A percentile compares a stretch with the other conserved stretches of the same genome.
phyloP scores from a whole-genome alignment of 2,797 vertebrate species.

The Diplodus puntazzo region DNA sequence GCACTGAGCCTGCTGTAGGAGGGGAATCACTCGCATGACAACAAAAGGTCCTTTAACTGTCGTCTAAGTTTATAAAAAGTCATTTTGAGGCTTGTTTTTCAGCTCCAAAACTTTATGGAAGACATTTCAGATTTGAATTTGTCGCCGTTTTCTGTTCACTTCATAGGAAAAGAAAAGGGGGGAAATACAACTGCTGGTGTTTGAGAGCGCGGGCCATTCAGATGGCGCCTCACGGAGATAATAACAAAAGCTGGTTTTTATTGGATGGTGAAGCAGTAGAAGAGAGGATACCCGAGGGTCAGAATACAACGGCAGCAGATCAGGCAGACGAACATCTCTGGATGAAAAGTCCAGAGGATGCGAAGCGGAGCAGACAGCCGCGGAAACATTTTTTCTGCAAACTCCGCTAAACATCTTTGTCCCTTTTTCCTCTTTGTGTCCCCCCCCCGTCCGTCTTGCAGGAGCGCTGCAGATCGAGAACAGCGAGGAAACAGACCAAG shows the following conservation, averaged over 20 bases:
- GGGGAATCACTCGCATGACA: conserved; percentile 50
- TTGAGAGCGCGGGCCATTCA: conserved; percentile 26
- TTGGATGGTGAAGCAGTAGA: conserved; percentile 37
- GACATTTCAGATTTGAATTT: conserved; percentile 32
- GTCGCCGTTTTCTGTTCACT: conserved; percentile 1
- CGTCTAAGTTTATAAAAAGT: conserved; percentile 64
- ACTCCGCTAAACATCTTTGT: conserved; percentile 30
- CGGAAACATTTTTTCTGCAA: conserved; percentile 6
- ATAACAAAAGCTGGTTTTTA: conserved; percentile 42
- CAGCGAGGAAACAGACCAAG: conserved; percentile 98
- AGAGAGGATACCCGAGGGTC: conserved; percentile 29
- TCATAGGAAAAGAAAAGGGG: neutral
- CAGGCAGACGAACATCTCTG: conserved; percentile 9
- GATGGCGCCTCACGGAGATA: conserved; percentile 25
- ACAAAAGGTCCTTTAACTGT: conserved; percentile 57
- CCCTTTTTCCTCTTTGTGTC: conserved; percentile 17
- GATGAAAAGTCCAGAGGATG: conserved; percentile 46
- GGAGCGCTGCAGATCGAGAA: conserved; percentile 98
- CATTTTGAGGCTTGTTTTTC: conserved; percentile 44
- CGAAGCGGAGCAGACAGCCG: conserved; percentile 29
- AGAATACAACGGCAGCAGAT: conserved; percentile 29
- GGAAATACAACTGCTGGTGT: conserved; percentile 28
- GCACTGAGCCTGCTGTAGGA: conserved; percentile 48
- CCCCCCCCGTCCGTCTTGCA: conserved; percentile 71
- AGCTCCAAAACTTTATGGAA: conserved; percentile 60